Conservation (phyloP, 2,113 vertebrate genomes). For the Mus spicilegus region DNA sequence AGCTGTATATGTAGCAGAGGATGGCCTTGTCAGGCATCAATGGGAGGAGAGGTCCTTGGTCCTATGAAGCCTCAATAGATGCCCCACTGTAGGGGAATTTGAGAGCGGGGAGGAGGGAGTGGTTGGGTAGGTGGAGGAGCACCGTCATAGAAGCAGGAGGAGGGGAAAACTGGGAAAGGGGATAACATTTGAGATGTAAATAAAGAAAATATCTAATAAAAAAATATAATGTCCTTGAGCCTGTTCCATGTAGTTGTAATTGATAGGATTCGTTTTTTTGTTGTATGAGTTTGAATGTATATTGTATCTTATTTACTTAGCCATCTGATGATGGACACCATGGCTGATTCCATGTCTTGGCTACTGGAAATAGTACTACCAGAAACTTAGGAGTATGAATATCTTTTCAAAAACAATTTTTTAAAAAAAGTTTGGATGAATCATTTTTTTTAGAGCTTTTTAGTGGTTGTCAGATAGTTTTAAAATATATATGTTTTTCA, state of each 20-base stretch:
- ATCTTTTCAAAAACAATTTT: not conserved
- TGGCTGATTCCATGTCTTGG: not conserved
- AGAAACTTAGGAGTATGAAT: not conserved
- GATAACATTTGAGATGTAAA: no score
- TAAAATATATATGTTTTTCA: not conserved
- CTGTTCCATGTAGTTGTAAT: not conserved
- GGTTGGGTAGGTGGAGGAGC: no score
- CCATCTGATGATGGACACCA: not conserved
- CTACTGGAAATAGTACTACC: not conserved
- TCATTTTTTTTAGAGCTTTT: slow-evolving; percentile 19
- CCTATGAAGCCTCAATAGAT: no score
- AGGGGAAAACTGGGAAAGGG: no score
- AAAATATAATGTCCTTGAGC: not conserved
- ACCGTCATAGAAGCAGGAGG: no score
- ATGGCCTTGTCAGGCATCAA: no score
- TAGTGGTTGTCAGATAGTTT: not conserved
- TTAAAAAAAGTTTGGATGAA: not conserved
- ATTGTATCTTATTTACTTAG: not conserved
- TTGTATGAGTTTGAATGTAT: not conserved
- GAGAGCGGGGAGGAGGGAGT: no score
- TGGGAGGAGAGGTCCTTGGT: no score
- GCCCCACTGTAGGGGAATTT: no score
- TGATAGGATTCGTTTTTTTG: not conserved
- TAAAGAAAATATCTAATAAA: no score
- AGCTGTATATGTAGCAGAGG: no score